phyloP scores from a whole-genome alignment of 2,888 invertebrate species.

The Oligia latruncula region DNA sequence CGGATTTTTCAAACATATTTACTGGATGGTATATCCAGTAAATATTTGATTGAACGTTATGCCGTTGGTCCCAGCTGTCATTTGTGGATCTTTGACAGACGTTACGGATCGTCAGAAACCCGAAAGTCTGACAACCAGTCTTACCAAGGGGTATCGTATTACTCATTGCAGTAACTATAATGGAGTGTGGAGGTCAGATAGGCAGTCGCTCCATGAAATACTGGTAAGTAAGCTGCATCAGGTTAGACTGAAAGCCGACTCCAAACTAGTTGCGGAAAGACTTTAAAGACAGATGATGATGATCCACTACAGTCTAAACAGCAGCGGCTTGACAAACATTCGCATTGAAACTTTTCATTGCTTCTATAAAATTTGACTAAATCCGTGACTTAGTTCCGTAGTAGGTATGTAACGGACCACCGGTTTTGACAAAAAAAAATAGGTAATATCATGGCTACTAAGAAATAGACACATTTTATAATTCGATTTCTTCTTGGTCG shows the following conservation, averaged over 20 bases:
- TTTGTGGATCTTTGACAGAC: not conserved
- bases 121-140: not conserved
- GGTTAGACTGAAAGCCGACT: not conserved
- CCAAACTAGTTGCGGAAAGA: not conserved
- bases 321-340: not conserved
- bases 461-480: constrained; percentile 5
- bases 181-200: not conserved
- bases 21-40: too few relatives aligned
- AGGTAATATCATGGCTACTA: not conserved
- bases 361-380: not conserved
- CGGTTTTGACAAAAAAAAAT: not conserved
- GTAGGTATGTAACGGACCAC: not conserved
- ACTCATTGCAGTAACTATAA: not conserved
- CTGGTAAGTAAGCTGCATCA: too few relatives aligned
- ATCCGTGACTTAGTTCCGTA: not conserved
- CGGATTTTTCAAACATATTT: not conserved
- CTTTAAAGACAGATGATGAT: not conserved
- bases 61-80: not conserved
- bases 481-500: constrained; percentile 41
- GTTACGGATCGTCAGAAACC: not conserved
- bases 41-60: too few relatives aligned
- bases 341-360: not conserved
- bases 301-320: too few relatives aligned
- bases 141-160: not conserved
- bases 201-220: not conserved